Evolutionary conservation across 2,888 invertebrate genomes (phyloP).

Genomic region (Caradrina clavipalpis): DNA sequence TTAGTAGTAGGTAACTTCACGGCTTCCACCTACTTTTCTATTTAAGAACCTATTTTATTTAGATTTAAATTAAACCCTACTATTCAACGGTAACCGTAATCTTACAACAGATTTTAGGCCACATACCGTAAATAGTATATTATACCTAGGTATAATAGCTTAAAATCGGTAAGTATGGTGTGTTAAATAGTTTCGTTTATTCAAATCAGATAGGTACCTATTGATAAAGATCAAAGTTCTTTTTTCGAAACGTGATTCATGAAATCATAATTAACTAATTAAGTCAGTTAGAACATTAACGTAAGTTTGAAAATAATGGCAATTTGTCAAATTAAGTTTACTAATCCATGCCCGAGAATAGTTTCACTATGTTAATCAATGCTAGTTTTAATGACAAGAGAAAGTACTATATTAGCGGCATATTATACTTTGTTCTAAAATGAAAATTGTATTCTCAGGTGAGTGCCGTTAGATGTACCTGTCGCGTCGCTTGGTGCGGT

Average conservation of each 20-base stretch:
- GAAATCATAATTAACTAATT: constrained; percentile 9
- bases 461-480: constrained; percentile 89
- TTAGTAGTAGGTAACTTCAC: not conserved
- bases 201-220: constrained; percentile 1
- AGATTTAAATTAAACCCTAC: not conserved
- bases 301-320: constrained; percentile 20
- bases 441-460: constrained; percentile 83
- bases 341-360: constrained; percentile 61
- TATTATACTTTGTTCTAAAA: constrained; percentile 77
- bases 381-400: constrained; percentile 72
- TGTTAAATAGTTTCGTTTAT: not conserved
- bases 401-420: constrained; percentile 81
- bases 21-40: not conserved
- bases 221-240: not conserved
- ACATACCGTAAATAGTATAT: not conserved
- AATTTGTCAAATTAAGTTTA: constrained; percentile 37
- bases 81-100: constrained; percentile 1
- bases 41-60: not conserved
- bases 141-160: too few species aligned
- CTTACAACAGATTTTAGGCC: constrained; percentile 5
- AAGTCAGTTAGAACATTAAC: constrained; percentile 3
- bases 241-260: too few species aligned
- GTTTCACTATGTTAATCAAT: constrained; percentile 69
- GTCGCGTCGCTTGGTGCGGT: constrained; percentile 74
- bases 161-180: not conserved